A percentile compares a stretch with the other conserved stretches of the same genome.
Conservation (phyloP, 92 coral and sea anemone genomes). For the Pocillopora grandis region DNA sequence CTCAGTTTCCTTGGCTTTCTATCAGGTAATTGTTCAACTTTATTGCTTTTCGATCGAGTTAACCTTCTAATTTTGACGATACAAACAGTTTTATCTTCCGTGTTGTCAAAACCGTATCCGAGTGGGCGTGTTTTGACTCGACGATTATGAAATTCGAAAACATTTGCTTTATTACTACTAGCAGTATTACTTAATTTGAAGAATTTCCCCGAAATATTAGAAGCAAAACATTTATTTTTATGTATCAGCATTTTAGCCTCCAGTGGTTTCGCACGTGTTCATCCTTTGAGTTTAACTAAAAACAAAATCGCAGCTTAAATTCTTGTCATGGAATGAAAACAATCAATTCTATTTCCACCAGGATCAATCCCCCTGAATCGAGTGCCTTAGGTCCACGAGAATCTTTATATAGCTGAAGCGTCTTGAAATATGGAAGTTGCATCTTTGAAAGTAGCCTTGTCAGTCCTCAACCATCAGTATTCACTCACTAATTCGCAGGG, state of each 20-base stretch:
- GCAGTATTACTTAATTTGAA: too few relatives aligned
- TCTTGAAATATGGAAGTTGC: not conserved
- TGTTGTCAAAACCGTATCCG: not conserved
- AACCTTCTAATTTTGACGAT: not conserved
- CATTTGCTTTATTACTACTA: too few relatives aligned
- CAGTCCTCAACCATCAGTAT: slow-evolving; percentile 11
- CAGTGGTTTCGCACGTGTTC: not conserved
- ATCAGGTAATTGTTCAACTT: slow-evolving; percentile 30
- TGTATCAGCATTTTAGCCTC: not conserved
- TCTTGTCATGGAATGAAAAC: not conserved
- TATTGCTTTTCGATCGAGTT: not conserved
- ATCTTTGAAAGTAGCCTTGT: slow-evolving; percentile 39
- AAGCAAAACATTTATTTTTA: too few relatives aligned
- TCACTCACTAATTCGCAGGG: slow-evolving; percentile 7
- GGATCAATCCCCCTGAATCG: not conserved
- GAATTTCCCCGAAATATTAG: too few relatives aligned
- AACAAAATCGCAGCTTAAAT: not conserved
- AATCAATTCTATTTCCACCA: not conserved
- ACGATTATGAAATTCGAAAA: not conserved
- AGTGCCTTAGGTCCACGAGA: not conserved
- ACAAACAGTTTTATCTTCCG: not conserved
- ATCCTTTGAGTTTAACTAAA: not conserved
- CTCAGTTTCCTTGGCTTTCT: slow-evolving; percentile 8
- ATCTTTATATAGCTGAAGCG: not conserved
- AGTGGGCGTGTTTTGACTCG: slow-evolving; percentile 12